These are phyloP conservation scores for Zophobas morio DNA, from an alignment of 1,140 invertebrate genomes.

Conservation along the genomic window DNA sequence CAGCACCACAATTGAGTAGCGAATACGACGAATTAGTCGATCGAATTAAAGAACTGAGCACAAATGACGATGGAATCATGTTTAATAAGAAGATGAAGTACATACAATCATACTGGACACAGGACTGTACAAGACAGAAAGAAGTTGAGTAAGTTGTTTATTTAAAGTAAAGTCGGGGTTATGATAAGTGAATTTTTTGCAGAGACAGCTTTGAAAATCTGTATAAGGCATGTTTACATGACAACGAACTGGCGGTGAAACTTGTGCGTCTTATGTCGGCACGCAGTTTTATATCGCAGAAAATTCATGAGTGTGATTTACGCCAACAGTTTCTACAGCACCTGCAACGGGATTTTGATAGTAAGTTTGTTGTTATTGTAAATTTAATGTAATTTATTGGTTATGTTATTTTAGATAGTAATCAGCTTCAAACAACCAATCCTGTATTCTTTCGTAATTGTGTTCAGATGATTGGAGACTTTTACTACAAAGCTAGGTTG, in stretches of 20 bases:
- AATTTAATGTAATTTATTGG: neutral
- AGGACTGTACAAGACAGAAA: constrained; percentile 48
- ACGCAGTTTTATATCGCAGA: constrained; percentile 51
- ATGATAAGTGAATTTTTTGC: constrained; percentile 30
- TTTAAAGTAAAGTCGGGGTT: neutral
- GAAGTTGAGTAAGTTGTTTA: constrained; percentile 53
- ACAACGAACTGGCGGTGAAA: constrained; percentile 55
- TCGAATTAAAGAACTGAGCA: constrained; percentile 50
- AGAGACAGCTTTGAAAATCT: constrained; percentile 56
- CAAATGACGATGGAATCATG: constrained; percentile 58
- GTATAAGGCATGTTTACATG: constrained; percentile 50
- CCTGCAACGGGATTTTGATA: constrained; percentile 55
- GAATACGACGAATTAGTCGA: constrained; percentile 44
- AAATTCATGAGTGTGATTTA: constrained; percentile 56
- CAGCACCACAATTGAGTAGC: neutral
- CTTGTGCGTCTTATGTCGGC: constrained; percentile 51
- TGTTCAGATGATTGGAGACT: constrained; percentile 58
- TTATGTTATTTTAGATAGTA: constrained; percentile 48
- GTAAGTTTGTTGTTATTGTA: constrained; percentile 39
- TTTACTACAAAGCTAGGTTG: constrained; percentile 58
- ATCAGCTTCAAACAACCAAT: constrained; percentile 53
- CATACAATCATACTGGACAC: constrained; percentile 47
- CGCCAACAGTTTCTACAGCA: constrained; percentile 53
- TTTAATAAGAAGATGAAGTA: constrained; percentile 58
- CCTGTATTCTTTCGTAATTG: constrained; percentile 56